Conservation (phyloP, 2,113 vertebrate genomes). For the Rhea pennata region DNA sequence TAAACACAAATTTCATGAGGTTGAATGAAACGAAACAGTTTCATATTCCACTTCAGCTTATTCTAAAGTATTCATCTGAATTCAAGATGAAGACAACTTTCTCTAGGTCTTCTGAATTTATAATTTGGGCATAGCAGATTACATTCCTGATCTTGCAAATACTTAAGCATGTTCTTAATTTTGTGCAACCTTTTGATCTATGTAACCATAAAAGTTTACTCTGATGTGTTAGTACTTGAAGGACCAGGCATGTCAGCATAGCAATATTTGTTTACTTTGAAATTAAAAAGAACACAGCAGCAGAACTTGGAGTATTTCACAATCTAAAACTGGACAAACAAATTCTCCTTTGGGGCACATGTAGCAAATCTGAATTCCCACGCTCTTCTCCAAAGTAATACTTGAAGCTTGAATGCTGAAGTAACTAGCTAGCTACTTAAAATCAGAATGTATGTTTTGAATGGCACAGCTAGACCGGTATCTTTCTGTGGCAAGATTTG, state of each 20-base stretch:
- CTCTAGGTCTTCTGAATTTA: neutral
- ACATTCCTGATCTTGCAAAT: conserved; percentile 16
- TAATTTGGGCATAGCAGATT: neutral
- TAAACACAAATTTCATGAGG: neutral
- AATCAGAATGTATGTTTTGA: neutral
- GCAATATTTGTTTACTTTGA: conserved; percentile 52
- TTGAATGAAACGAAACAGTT: neutral
- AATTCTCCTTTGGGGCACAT: conserved; percentile 49
- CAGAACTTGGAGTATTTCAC: conserved; percentile 57
- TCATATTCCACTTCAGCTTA: neutral
- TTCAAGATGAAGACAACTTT: conserved; percentile 14
- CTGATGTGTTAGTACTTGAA: conserved; percentile 50
- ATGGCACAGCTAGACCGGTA: neutral
- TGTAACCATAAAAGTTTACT: conserved; percentile 42
- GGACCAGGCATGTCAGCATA: neutral
- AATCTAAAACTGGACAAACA: conserved; percentile 12
- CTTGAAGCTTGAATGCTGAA: conserved; percentile 7
- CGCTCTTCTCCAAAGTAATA: neutral
- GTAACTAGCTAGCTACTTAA: neutral
- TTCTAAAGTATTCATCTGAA: neutral
- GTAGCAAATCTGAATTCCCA: conserved; percentile 40
- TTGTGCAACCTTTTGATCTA: conserved; percentile 35
- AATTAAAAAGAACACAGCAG: conserved; percentile 49
- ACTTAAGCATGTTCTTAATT: conserved; percentile 51
- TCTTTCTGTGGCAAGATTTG: neutral